These are phyloP conservation scores for Drosophila aldrichi DNA, from an alignment of 2,888 invertebrate genomes.

Conservation along the genomic window DNA sequence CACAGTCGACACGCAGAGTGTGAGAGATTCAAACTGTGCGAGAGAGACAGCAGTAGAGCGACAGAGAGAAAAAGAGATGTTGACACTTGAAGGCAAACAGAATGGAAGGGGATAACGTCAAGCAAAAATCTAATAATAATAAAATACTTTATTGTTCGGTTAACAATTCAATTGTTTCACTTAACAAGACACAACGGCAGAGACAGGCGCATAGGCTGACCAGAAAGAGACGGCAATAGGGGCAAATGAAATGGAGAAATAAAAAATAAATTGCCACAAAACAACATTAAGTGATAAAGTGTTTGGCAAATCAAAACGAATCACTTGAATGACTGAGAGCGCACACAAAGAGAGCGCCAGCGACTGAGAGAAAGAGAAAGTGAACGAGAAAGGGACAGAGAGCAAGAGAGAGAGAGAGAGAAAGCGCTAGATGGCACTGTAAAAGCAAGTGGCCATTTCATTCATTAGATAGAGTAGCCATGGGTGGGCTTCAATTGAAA, in stretches of 20 bases:
- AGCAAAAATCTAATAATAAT: slow-evolving; percentile 76
- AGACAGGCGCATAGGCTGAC: slow-evolving; percentile 3
- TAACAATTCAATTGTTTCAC: slow-evolving; percentile 79
- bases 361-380: not conserved
- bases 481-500: slow-evolving; percentile 17
- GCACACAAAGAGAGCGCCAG: slow-evolving; percentile 1
- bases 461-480: slow-evolving; percentile 44
- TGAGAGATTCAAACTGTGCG: slow-evolving; percentile 20
- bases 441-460: slow-evolving; percentile 33
- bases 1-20: slow-evolving; percentile 36
- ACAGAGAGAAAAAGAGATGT: slow-evolving; percentile 34
- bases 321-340: slow-evolving; percentile 43
- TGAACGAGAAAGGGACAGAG: no score
- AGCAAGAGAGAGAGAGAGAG: not conserved
- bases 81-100: slow-evolving; percentile 60
- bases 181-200: slow-evolving; percentile 59
- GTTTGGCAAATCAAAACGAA: slow-evolving; percentile 74
- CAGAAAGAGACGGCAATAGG: slow-evolving; percentile 14
- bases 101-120: slow-evolving; percentile 16
- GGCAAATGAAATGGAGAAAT: slow-evolving; percentile 40
- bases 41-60: not conserved
- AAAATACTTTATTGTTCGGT: slow-evolving; percentile 79
- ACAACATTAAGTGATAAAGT: slow-evolving; percentile 76
- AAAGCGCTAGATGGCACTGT: not conserved
- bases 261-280: slow-evolving; percentile 66